Percentiles rank a stretch among this genome's conserved stretches.
phyloP scores from a whole-genome alignment of 2,888 invertebrate genomes.

The Dilophus febrilis region DNA sequence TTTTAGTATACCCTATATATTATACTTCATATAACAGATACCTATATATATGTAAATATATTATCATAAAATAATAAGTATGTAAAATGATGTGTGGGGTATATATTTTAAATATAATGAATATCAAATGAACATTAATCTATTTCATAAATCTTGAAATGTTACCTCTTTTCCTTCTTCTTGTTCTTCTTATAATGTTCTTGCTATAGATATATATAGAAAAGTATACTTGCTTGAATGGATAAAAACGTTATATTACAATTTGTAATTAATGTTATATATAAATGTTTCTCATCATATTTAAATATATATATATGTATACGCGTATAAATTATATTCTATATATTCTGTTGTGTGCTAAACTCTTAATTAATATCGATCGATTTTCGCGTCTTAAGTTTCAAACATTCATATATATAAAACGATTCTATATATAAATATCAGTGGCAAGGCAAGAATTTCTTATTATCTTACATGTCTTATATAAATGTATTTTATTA shows the following conservation, averaged over 20 bases:
- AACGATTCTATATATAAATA: no score
- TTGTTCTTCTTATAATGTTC: no score
- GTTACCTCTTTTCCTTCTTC: constrained; percentile 1
- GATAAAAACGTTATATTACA: neutral
- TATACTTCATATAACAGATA: neutral
- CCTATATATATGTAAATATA: neutral
- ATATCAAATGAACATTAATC: constrained; percentile 3
- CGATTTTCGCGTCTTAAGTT: constrained; percentile 3
- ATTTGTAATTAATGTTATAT: no score
- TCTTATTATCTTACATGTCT: neutral
- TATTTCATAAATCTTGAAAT: constrained; percentile 2
- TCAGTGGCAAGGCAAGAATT: no score
- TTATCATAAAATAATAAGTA: neutral
- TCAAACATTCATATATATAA: neutral
- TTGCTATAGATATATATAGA: no score
- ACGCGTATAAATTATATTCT: neutral
- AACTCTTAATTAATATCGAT: constrained; percentile 5
- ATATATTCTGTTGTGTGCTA: neutral
- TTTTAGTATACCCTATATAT: neutral
- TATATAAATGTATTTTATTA: no score
- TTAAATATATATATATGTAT: neutral
- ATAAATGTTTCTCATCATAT: neutral
- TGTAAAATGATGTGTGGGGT: no score
- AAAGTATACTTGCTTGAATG: constrained; percentile 3
- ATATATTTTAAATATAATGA: constrained; percentile 2